Evolutionary conservation across 1,140 invertebrate genomes (phyloP).

Genomic region (Drosophila sucinea): DNA sequence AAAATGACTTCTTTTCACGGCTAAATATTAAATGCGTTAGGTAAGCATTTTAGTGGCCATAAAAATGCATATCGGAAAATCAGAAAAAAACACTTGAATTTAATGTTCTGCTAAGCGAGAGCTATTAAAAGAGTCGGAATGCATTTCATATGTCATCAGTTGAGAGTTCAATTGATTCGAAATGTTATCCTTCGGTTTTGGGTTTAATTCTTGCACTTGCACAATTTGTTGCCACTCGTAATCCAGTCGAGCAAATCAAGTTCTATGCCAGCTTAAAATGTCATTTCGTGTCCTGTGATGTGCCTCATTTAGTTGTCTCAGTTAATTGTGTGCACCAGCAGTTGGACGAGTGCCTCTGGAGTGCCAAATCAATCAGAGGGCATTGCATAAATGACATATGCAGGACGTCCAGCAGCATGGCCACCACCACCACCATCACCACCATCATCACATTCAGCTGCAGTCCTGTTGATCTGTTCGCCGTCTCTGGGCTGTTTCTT

Average conservation of each 20-base stretch:
- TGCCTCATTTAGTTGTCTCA: conserved; percentile 33
- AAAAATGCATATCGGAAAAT: neutral
- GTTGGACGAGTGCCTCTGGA: conserved; percentile 11
- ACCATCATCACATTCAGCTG: neutral
- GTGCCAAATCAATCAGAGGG: conserved; percentile 66
- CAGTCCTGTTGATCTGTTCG: neutral
- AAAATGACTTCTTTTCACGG: neutral
- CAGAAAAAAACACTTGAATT: too few relatives aligned
- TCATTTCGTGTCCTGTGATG: neutral
- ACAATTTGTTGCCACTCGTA: neutral
- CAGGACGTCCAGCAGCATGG: conserved; percentile 20
- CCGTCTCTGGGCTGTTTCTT: conserved; percentile 5
- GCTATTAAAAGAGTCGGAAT: too few relatives aligned
- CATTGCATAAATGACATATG: conserved; percentile 59
- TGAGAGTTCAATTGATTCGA: too few relatives aligned
- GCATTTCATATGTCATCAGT: too few relatives aligned
- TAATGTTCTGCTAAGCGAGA: too few relatives aligned
- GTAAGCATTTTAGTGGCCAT: neutral
- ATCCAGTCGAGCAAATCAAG: neutral
- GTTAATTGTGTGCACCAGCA: conserved; percentile 1
- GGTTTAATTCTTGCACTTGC: too few relatives aligned
- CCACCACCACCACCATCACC: neutral
- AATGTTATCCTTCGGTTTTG: too few relatives aligned
- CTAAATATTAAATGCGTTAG: neutral
- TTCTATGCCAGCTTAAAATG: neutral